A percentile compares a stretch with the other conserved stretches of the same genome.
phyloP scores from a whole-genome alignment of 2,888 invertebrate species.

The Caenorhabditis sulstoni region DNA sequence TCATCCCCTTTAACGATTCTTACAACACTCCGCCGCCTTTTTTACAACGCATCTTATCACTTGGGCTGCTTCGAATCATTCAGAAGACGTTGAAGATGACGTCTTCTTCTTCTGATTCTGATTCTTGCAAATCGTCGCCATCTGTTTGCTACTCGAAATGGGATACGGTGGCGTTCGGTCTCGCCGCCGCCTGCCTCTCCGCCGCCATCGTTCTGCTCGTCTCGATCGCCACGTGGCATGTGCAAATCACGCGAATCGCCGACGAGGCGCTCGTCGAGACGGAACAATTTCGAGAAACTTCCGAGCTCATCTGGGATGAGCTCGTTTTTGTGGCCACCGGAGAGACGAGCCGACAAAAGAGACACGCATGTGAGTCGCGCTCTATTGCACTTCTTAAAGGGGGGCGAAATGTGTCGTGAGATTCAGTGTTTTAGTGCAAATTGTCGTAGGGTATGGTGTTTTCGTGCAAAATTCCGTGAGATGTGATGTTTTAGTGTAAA shows the following conservation, averaged over 20 bases:
- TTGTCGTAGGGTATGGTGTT: too few relatives aligned
- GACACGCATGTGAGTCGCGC: constrained; percentile 58
- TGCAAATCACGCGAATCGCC: constrained; percentile 37
- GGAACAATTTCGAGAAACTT: constrained; percentile 44
- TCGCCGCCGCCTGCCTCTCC: constrained; percentile 55
- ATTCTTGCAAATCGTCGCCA: too few relatives aligned
- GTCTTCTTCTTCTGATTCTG: too few relatives aligned
- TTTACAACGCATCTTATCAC: too few relatives aligned
- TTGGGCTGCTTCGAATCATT: too few relatives aligned
- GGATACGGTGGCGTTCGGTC: constrained; percentile 49
- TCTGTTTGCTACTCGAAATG: constrained; percentile 41
- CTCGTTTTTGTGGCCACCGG: constrained; percentile 51
- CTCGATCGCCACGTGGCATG: constrained; percentile 58
- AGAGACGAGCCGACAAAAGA: constrained; percentile 52
- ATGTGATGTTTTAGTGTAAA: too few relatives aligned
- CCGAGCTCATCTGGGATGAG: constrained; percentile 57
- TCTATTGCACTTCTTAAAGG: too few relatives aligned
- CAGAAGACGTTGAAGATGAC: constrained; percentile 12
- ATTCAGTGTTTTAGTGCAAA: too few relatives aligned
- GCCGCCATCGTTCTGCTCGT: constrained; percentile 36
- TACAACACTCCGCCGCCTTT: too few relatives aligned
- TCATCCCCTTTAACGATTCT: too few relatives aligned
- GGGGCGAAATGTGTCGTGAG: too few relatives aligned
- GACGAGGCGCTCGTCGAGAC: constrained; percentile 47
- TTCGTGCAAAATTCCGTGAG: too few relatives aligned